phyloP scores from a whole-genome alignment of 1,140 invertebrate genomes.

The Ruditapes philippinarum region DNA sequence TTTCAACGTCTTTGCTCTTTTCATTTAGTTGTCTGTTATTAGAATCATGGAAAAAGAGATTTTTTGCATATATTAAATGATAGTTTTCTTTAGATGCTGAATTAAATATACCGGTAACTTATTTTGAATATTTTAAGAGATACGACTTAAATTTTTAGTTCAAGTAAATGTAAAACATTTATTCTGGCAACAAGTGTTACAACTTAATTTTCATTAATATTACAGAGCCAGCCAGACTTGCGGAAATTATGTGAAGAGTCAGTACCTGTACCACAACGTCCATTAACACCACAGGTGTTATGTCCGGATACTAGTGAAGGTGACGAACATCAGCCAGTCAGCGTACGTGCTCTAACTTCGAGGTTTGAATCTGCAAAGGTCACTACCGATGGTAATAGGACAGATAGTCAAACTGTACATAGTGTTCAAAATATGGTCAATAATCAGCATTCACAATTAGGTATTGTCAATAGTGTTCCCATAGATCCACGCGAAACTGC shows the following conservation, averaged over 20 bases:
- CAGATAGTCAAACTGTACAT: background rate
- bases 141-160: no score
- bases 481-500: background rate
- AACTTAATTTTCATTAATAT: no score
- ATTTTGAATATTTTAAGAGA: no score
- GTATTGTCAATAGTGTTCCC: conserved; percentile 1
- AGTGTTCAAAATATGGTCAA: background rate
- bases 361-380: conserved; percentile 40
- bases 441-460: background rate
- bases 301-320: conserved; percentile 26
- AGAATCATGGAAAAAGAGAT: no score
- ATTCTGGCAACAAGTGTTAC: no score
- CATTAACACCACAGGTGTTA: conserved; percentile 56
- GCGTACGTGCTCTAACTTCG: conserved; percentile 49
- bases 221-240: conserved; percentile 63
- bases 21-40: no score
- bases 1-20: no score
- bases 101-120: no score
- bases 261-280: conserved; percentile 23
- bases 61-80: no score
- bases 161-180: no score
- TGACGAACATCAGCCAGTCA: background rate
- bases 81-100: no score
- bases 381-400: background rate
- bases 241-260: conserved; percentile 33